Percentiles rank a stretch among this genome's conserved stretches.
phyloP scores from a whole-genome alignment of 2,797 vertebrate genomes.

The Cichlasoma orientale region DNA sequence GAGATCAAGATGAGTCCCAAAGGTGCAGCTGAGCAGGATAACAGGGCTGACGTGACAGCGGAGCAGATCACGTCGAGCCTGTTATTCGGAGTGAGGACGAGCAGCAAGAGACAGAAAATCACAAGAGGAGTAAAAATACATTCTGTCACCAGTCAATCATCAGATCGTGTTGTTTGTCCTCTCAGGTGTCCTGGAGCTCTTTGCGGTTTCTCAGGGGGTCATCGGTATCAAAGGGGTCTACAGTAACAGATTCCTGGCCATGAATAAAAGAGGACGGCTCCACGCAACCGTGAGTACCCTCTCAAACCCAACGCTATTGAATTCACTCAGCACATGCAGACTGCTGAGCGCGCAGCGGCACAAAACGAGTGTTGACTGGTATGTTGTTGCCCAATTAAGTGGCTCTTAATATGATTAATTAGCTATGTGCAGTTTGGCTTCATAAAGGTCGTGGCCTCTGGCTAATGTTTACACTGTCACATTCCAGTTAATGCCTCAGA shows the following conservation, averaged over 20 bases:
- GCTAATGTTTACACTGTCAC: accelerated
- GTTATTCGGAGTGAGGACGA: background rate
- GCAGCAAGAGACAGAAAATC: background rate
- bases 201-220: slow-evolving; percentile 97
- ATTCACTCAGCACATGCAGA: background rate
- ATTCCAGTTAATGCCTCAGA: background rate
- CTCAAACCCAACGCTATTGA: background rate
- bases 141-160: slow-evolving; percentile 23
- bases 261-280: slow-evolving; percentile 97
- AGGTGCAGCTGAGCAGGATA: background rate
- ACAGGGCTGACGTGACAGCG: background rate
- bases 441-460: background rate
- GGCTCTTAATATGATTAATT: background rate
- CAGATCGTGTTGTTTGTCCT: slow-evolving; percentile 33
- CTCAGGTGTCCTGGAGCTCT: slow-evolving; percentile 97
- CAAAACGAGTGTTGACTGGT: background rate
- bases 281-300: slow-evolving; percentile 90
- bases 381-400: background rate
- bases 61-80: background rate
- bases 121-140: slow-evolving; percentile 15
- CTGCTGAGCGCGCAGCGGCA: background rate
- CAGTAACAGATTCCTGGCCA: slow-evolving; percentile 98
- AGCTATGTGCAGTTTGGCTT: background rate
- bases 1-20: background rate
- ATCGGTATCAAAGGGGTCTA: slow-evolving; percentile 97